Percentiles rank a stretch among this genome's conserved stretches.
phyloP scores from a whole-genome alignment of 2,888 invertebrate species.

The Eupithecia insigniata region DNA sequence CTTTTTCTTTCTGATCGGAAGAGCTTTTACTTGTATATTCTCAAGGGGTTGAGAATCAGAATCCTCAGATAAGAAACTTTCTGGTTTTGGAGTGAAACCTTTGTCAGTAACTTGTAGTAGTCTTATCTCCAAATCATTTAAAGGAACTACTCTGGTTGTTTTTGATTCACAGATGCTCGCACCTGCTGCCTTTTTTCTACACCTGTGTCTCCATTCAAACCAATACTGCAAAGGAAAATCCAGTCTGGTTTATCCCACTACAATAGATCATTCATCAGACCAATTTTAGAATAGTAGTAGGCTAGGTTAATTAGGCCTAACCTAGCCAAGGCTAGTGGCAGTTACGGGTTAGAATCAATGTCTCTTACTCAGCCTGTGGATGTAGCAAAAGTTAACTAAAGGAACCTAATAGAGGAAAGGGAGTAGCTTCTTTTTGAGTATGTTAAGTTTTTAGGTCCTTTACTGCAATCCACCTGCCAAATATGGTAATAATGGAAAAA shows the following conservation, averaged over 20 bases:
- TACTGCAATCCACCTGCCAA: no score
- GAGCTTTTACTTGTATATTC: constrained; percentile 53
- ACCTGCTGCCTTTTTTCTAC: constrained; percentile 73
- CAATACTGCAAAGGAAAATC: constrained; percentile 66
- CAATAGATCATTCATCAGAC: no score
- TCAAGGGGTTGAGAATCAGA: constrained; percentile 66
- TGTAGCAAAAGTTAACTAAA: no score
- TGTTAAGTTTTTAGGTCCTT: no score
- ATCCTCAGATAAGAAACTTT: constrained; percentile 62
- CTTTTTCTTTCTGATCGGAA: constrained; percentile 38
- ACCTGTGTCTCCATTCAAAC: constrained; percentile 77
- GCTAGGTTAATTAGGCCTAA: no score
- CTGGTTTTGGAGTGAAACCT: constrained; percentile 58
- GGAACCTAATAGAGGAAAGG: no score
- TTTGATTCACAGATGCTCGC: constrained; percentile 58
- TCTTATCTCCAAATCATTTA: constrained; percentile 74
- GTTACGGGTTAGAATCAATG: no score
- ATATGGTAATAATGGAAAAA: no score
- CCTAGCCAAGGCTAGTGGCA: no score
- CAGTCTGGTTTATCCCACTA: background rate
- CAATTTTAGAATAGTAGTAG: no score
- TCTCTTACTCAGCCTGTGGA: no score
- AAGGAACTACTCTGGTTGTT: constrained; percentile 62
- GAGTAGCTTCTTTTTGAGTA: no score
- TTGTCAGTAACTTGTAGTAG: constrained; percentile 67